Percentiles rank a stretch among this genome's conserved stretches.
Conservation (phyloP, 1,140 invertebrate genomes). For the Brachionus rubens region DNA sequence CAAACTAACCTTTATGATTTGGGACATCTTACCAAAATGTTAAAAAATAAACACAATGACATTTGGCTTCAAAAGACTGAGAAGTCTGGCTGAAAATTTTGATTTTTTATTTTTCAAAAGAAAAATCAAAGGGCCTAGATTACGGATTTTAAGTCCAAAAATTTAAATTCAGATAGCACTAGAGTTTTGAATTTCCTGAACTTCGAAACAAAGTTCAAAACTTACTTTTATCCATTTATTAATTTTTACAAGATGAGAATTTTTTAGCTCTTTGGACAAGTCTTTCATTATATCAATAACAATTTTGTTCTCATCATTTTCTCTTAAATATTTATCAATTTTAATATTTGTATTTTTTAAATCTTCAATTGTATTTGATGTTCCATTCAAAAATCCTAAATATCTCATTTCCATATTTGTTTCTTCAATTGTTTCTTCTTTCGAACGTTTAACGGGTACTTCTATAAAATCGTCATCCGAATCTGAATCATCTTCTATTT, state of each 20-base stretch:
- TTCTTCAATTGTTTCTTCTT: neutral
- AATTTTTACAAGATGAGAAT: slow-evolving; percentile 48
- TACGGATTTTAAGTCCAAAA: too few relatives aligned
- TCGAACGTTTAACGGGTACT: slow-evolving; percentile 51
- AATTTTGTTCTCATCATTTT: slow-evolving; percentile 49
- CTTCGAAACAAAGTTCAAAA: too few relatives aligned
- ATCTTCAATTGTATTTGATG: neutral
- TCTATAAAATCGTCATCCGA: slow-evolving; percentile 53
- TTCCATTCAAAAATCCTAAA: neutral
- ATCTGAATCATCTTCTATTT: neutral
- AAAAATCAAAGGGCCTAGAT: too few relatives aligned
- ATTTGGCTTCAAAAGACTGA: too few relatives aligned
- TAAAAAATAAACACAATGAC: too few relatives aligned
- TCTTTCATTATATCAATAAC: slow-evolving; percentile 52
- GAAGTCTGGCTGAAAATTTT: too few relatives aligned
- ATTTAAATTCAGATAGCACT: too few relatives aligned
- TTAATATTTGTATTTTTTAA: slow-evolving; percentile 35
- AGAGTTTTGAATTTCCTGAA: too few relatives aligned
- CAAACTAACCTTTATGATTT: too few relatives aligned
- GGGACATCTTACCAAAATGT: too few relatives aligned
- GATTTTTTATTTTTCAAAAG: neutral
- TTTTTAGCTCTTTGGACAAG: slow-evolving; percentile 50
- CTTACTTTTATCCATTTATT: slow-evolving; percentile 49
- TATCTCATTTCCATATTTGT: slow-evolving; percentile 8
- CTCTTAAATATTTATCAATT: slow-evolving; percentile 35